Evolutionary conservation across 2,888 invertebrate species (phyloP).

Genomic region (Romanomermis culicivorax): DNA sequence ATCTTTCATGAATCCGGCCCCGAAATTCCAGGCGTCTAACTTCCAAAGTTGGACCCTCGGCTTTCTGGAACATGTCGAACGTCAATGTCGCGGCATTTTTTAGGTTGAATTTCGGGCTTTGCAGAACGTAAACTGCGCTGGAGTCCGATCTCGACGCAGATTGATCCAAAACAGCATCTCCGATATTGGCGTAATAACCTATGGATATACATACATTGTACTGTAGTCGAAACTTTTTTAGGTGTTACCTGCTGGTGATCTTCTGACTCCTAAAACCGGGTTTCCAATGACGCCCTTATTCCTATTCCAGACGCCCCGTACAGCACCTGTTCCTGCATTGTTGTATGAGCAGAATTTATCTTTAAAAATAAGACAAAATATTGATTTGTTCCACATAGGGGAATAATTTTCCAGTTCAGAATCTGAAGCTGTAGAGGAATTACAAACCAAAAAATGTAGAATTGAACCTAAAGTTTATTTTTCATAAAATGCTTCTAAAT

Average conservation of each 20-base stretch:
- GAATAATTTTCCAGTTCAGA: too few species aligned
- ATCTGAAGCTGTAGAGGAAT: too few species aligned
- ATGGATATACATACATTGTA: too few species aligned
- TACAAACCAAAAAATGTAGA: too few species aligned
- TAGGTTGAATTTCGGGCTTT: neutral
- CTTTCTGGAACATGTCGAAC: neutral
- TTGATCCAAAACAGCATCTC: neutral
- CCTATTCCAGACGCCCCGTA: neutral
- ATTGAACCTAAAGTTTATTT: too few species aligned
- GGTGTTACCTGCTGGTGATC: neutral
- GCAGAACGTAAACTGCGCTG: neutral
- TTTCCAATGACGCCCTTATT: neutral
- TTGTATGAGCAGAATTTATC: neutral
- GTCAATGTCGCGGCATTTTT: neutral
- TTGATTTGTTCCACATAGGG: too few species aligned
- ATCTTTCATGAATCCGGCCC: too few species aligned
- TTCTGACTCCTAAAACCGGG: neutral
- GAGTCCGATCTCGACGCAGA: neutral
- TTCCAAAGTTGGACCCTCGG: neutral
- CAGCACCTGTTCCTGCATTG: neutral
- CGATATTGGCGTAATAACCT: neutral
- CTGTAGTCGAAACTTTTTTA: too few species aligned
- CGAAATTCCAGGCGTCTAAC: too few species aligned
- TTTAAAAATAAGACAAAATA: too few species aligned
- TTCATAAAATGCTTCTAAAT: too few species aligned